Base-by-base conservation (phyloP, 2,888 invertebrate genomes). In the Callyntrura guangdongensis region DNA sequence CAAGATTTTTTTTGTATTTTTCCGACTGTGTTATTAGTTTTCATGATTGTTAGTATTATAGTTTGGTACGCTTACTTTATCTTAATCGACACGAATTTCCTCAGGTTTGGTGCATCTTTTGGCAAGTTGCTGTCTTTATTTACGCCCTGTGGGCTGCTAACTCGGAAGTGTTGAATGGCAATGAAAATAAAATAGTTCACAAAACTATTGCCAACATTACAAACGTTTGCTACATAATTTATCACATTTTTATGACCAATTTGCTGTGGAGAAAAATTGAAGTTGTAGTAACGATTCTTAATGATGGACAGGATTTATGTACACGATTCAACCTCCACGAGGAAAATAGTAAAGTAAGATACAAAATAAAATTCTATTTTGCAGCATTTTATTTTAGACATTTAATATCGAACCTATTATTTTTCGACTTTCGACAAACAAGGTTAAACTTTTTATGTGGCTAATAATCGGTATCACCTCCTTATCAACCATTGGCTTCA, bases 111-210 rank as follows among this genome's bases (percentile, higher is more conserved):
- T 82, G 82, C 27, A 14, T 61, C 5, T 36, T 82, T n/a, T 82
- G 82, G 82, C 82, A 82, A 82, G 9, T 4, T 2, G 59, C 8
- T 11, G 0, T 82, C 25, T 17, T 59, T n/a, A 4, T 1, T 27
- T 82, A 82, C 22, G 82, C 61, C 1, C 12, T 47, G 61, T 59
- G 82, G 82, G 82, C 82, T 3, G 36, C 36, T 1, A 36, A n/a
- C 4, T 61, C 82, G 0, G 61, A 59, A 17, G 11, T 49, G 1
- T 82, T 59, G n/a, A 17, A 61, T 0, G 27, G 61, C n/a, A 6
- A 61, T 6, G 12, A 82, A 1, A n/a, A 3, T 6, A 56, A 56
- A 11, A 56, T 56, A 3, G n/a, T 56, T 12, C 56, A 56, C 9
- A 56, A n/a, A 12, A 56, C 56, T 11, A 47, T 47, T 14, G 12